Evolutionary conservation across 2,888 invertebrate species (phyloP).

Genomic region (Polyploca ridens): DNA sequence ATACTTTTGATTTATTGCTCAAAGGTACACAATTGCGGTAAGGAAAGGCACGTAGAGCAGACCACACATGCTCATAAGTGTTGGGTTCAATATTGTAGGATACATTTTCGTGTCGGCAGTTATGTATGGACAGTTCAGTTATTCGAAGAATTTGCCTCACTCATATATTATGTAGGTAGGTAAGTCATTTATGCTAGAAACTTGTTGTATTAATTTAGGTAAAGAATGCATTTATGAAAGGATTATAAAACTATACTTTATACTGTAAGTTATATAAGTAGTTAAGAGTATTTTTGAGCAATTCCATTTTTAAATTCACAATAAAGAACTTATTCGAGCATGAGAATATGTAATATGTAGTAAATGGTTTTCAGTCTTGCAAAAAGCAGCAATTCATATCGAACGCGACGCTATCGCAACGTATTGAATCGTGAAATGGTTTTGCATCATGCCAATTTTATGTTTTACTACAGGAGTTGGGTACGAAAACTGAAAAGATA

Average conservation of each 20-base stretch:
- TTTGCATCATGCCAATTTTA: slow-evolving; percentile 28
- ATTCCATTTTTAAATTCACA: no score
- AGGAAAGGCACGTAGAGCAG: not conserved
- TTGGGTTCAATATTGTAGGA: not conserved
- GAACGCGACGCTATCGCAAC: slow-evolving; percentile 14
- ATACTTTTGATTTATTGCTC: not conserved
- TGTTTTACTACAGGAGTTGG: not conserved
- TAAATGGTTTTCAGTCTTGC: not conserved
- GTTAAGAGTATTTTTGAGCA: no score
- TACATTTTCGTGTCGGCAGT: not conserved
- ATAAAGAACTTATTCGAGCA: no score
- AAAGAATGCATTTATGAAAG: no score
- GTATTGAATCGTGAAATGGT: slow-evolving; percentile 35
- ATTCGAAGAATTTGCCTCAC: not conserved
- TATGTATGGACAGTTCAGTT: not conserved
- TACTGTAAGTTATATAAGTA: no score
- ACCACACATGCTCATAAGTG: not conserved
- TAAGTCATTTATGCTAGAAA: no score
- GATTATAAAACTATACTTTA: no score
- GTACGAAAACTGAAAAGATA: no score
- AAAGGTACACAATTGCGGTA: not conserved
- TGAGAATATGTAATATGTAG: not conserved
- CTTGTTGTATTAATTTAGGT: no score
- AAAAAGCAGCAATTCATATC: slow-evolving; percentile 19
- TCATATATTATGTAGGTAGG: no score